Conservation (phyloP, 64 coral and sea anemone genomes). For the Exaiptasia diaphana region DNA sequence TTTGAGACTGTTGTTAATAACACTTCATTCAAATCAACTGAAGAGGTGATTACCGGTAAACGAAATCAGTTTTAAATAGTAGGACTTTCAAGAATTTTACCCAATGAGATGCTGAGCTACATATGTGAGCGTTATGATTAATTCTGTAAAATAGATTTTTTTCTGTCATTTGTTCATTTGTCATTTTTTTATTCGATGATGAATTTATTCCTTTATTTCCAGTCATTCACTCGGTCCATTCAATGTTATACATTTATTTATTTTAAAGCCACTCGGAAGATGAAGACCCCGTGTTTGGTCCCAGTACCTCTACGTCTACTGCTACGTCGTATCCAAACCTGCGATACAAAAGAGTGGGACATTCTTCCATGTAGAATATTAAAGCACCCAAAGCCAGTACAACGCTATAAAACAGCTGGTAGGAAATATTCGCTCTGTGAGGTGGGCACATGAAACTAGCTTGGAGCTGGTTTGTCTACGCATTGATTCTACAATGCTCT, state of each 20-base stretch:
- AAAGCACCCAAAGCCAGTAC: neutral
- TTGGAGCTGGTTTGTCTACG: neutral
- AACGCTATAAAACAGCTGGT: neutral
- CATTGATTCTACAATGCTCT: conserved; percentile 7
- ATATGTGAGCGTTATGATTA: too few species aligned
- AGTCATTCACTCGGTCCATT: neutral
- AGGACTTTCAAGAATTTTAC: too few species aligned
- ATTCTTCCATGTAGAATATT: conserved; percentile 17
- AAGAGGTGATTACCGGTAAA: too few species aligned
- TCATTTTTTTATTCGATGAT: too few species aligned
- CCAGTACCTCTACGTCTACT: neutral
- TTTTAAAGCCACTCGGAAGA: conserved; percentile 45
- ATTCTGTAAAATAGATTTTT: too few species aligned
- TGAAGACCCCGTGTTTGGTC: neutral
- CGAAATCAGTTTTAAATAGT: too few species aligned
- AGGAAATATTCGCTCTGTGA: neutral
- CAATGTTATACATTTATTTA: neutral
- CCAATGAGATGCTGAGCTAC: too few species aligned
- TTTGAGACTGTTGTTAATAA: too few species aligned
- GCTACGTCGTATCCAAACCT: neutral
- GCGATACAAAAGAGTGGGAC: conserved; percentile 20
- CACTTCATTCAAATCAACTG: too few species aligned
- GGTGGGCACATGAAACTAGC: neutral
- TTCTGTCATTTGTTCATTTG: too few species aligned
- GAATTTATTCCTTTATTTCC: too few species aligned